Base-by-base conservation (phyloP, 2,797 vertebrate genomes). In the Trachops cirrhosus region DNA sequence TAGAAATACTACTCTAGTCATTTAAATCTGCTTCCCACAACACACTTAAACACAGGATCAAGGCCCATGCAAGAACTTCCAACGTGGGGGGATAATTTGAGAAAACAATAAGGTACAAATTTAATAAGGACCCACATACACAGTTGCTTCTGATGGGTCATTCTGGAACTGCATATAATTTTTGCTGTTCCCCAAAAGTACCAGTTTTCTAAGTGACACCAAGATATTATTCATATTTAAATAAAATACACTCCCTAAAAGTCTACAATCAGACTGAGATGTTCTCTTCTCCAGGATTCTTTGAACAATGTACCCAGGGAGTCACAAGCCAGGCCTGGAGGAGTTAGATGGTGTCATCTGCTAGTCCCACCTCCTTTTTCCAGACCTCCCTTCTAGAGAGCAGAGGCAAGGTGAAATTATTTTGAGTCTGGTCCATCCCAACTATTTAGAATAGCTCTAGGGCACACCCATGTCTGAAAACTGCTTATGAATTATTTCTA, bases 161-260 rank as follows among this genome's bases (percentile, higher is more conserved):
- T 19, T 64, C 86, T 64, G 19, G 73, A 94, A 50, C 59, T 67
- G 41, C 50, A 75, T 16, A 10, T 14, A 91, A 94, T 48, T 87
- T 82, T 34, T 48, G 14, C 37, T 90, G 7, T 84, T 90, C 19
- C 37, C 41, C 44, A 16, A 64, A 95, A 93, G 24, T 29, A 89
- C 24, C 44, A 71, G 29, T 83, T 82, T 96, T 80, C 46, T 82
- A 59, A 93, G 59, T 86, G 39, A 79, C n/a, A 80, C 57, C 59
- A 59, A 96, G 92, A 93, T 48, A 90, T 57, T 85, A 86, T 29
- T 70, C 48, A 44, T 70, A 88, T 75, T 86, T 91, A 93, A 96
- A 83, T 59, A 93, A 96, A 89, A 96, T n/a, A 86, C 3, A 96
- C 67, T 89, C 74, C 64, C 67, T 88, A 59, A 52, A 95, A 95